A percentile compares a stretch with the other conserved stretches of the same genome.
Evolutionary conservation across 2,113 vertebrate genomes (phyloP).

Genomic region (Carassius gibelio): DNA sequence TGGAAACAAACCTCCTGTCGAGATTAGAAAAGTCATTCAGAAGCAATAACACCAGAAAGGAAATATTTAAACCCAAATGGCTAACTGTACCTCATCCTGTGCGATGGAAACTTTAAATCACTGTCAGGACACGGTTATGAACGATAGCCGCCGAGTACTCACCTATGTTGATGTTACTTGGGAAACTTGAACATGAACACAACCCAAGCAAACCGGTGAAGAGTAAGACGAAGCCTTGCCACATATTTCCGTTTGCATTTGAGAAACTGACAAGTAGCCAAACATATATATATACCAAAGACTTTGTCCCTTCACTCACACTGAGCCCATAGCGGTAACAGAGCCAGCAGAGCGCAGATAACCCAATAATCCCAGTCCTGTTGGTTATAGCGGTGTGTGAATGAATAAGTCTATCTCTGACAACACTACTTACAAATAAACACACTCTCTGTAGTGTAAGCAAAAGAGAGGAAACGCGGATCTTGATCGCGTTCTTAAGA

Average conservation of each 20-base stretch:
- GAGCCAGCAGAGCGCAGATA: slow-evolving; percentile 76
- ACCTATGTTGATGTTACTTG: slow-evolving; percentile 98
- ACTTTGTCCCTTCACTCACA: slow-evolving; percentile 70
- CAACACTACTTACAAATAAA: slow-evolving; percentile 51
- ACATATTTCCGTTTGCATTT: slow-evolving; percentile 95
- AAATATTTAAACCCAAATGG: background rate
- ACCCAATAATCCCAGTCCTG: slow-evolving; percentile 63
- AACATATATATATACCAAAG: slow-evolving; percentile 73
- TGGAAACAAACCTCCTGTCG: slow-evolving; percentile 93
- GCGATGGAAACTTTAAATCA: slow-evolving; percentile 8
- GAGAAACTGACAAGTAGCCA: slow-evolving; percentile 77
- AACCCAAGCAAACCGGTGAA: slow-evolving; percentile 86
- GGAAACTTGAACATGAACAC: slow-evolving; percentile 93
- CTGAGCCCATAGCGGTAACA: slow-evolving; percentile 76
- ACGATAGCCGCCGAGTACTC: slow-evolving; percentile 60
- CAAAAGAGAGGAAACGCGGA: slow-evolving; percentile 4
- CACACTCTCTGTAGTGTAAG: slow-evolving; percentile 1
- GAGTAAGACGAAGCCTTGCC: slow-evolving; percentile 86
- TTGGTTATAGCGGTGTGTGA: slow-evolving; percentile 43
- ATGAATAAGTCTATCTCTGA: slow-evolving; percentile 45
- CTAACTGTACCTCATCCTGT: background rate
- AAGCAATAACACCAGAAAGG: background rate
- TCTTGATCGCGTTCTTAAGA: slow-evolving; percentile 41
- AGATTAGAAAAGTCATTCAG: slow-evolving; percentile 41
- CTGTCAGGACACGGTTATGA: background rate